Base-by-base conservation (phyloP, 2,113 vertebrate genomes). In the Sylvicapra grimmia region DNA sequence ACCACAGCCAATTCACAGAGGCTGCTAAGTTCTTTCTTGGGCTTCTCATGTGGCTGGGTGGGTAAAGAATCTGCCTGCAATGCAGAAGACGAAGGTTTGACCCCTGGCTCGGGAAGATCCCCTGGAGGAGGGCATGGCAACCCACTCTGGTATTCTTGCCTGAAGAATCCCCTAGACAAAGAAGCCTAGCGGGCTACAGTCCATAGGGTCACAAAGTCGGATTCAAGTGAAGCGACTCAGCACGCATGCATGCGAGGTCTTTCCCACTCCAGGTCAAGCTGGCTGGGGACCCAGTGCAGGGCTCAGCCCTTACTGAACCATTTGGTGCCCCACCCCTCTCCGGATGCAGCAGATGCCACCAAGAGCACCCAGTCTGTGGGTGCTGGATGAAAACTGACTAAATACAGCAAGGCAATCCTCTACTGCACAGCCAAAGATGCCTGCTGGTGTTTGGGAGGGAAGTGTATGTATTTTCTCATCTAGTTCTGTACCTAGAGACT, bases 391-490 rank as follows among this genome's bases (percentile, higher is more conserved):
- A 2, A 11, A 33, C 3, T 25, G 47, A 29, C n/a, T 8, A 2
- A 44, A 31, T 8, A 13, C 44, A 14, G 5, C 63, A 1, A 9
- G 1, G 5, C 1, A 0, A 8, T 11, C 31, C 23, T 82, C 56
- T 31, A 2, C 3, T 1, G 2, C 40, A 8, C 3, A 0, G 19
- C 12, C 21, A 6, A 77, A 11, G 85, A 31, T 2, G 29, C 82
- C 82, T 40, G 25, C 80, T 47, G 56, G 8, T 2, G 58, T 33
- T 15, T 8, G 6, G 44, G 54, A 19, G 75, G 51, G 40, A 49
- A 27, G n/a, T 16, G 63, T 14, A 0, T 0, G 0, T 13, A 36
- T 59, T 25, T 49, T 33, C 47, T 89, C 33, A 10, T 29, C 79
- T 40, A 31, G 51, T 44, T 77, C 58, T 89, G 53, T 36, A 10